Conservation (phyloP, 2,797 vertebrate species). For the Echiichthys vipera region DNA sequence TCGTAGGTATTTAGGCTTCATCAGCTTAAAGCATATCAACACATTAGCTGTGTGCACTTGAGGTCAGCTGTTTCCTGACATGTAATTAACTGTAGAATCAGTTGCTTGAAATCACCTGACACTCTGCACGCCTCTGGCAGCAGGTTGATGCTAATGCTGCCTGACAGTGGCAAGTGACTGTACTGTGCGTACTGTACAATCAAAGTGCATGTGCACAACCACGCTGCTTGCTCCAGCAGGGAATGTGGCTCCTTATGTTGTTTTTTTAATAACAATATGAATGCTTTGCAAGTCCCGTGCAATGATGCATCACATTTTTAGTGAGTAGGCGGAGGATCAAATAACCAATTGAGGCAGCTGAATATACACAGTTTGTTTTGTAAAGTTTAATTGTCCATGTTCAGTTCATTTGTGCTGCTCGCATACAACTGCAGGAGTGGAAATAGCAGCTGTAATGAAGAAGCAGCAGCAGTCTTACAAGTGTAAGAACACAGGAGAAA, state of each 20-base stretch:
- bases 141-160: slow-evolving; percentile 61
- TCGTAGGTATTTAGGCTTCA: slow-evolving; percentile 14
- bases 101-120: slow-evolving; percentile 66
- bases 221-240: slow-evolving; percentile 26
- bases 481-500: slow-evolving; percentile 9
- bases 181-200: slow-evolving; percentile 63
- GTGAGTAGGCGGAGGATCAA: not conserved
- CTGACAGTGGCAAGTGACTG: slow-evolving; percentile 65
- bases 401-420: slow-evolving; percentile 24
- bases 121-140: slow-evolving; percentile 42
- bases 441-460: slow-evolving; percentile 35
- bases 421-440: slow-evolving; percentile 8
- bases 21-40: slow-evolving; percentile 43
- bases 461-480: slow-evolving; percentile 20
- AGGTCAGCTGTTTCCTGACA: slow-evolving; percentile 55
- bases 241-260: not conserved
- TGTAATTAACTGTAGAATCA: slow-evolving; percentile 68
- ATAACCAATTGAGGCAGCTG: slow-evolving; percentile 2
- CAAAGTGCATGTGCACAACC: slow-evolving; percentile 36
- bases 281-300: not conserved
- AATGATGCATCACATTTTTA: not conserved
- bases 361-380: slow-evolving; percentile 25
- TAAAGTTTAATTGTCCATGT: slow-evolving; percentile 35
- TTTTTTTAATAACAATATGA: slow-evolving; percentile 7
- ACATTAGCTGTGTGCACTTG: slow-evolving; percentile 40